phyloP scores from a whole-genome alignment of 2,113 vertebrate genomes.

The Corydoras maculifer region DNA sequence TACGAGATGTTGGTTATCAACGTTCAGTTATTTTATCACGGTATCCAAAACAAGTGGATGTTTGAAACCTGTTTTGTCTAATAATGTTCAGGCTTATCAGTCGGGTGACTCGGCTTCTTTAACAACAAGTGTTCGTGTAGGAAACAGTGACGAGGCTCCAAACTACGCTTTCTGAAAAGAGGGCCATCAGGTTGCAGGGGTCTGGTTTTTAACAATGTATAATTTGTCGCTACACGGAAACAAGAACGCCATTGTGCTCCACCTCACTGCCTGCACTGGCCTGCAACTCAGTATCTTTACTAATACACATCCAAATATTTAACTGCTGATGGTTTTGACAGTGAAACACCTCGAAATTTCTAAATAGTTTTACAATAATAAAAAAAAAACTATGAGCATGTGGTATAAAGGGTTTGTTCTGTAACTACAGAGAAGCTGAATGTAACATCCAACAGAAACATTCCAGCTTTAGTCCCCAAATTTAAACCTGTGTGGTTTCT shows the following conservation, averaged over 20 bases:
- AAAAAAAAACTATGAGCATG: too few species aligned
- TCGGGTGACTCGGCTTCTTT: conserved; percentile 2
- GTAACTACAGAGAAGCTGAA: too few species aligned
- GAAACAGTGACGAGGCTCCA: neutral
- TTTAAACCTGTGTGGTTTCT: too few species aligned
- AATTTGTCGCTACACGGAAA: neutral
- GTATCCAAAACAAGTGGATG: conserved; percentile 6
- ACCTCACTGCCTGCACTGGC: neutral
- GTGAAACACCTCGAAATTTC: too few species aligned
- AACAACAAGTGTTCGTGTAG: neutral
- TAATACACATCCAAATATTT: neutral
- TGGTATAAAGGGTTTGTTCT: too few species aligned
- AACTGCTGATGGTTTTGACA: neutral
- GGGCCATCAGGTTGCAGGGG: neutral
- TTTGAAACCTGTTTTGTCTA: conserved; percentile 22
- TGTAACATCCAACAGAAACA: too few species aligned
- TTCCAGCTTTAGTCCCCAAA: too few species aligned
- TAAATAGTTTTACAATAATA: too few species aligned
- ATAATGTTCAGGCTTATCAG: conserved; percentile 5
- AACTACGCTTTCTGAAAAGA: neutral
- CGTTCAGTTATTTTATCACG: neutral
- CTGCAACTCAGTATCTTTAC: conserved; percentile 17
- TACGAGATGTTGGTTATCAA: neutral
- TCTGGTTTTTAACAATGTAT: conserved; percentile 17
- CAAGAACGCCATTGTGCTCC: conserved; percentile 27